Evolutionary conservation across 2,888 invertebrate genomes (phyloP), one percentile per base, ranked within the genome.

Genomic region (Aporophyla lueneburgensis): DNA sequence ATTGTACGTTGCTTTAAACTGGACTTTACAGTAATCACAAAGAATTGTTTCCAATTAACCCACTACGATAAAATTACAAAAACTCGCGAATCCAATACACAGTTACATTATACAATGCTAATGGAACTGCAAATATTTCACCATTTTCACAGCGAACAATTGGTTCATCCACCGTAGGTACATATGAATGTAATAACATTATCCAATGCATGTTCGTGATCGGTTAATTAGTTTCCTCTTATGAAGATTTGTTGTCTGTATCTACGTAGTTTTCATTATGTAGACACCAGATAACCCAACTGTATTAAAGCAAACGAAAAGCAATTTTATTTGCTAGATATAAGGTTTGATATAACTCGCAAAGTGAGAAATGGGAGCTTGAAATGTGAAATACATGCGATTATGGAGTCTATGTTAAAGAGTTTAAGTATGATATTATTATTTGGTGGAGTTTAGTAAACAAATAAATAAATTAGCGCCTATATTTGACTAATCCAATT

Each of bases 161-260:
- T 76, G 71, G 71, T 76, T 68, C 84, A 21, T 74, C 82, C 75
- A 71, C 85, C 79, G 70, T 85, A 88, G 81, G 72, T 84, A 87
- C 84, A 81, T 83, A 76, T 71, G 51, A 85, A 86, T 82, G 89
- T 91, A 93, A 93, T 93, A 92, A 92, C 89, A 91, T 92, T 93
- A 93, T 93, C 88, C 86, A 74, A 79, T 80, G 89, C 83, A 89
- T 92, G 93, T 92, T 91, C 91, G 90, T 91, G 93, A 93, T 93
- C 92, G 89, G 92, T 92, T 93, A 93, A 93, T 93, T 93, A 93
- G 91, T 92, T 92, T 91, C 89, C 90, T 89, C 90, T 90, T 90
- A 92, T 90, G 91, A 92, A 91, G 91, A 92, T 93, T 92, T 92
- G 92, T 91, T 92, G 80, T 83, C 83, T 78, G 70, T 81, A 75